phyloP scores from a whole-genome alignment of 53 echinoderm and acorn worm genomes.

The Echinarachnius parma region DNA sequence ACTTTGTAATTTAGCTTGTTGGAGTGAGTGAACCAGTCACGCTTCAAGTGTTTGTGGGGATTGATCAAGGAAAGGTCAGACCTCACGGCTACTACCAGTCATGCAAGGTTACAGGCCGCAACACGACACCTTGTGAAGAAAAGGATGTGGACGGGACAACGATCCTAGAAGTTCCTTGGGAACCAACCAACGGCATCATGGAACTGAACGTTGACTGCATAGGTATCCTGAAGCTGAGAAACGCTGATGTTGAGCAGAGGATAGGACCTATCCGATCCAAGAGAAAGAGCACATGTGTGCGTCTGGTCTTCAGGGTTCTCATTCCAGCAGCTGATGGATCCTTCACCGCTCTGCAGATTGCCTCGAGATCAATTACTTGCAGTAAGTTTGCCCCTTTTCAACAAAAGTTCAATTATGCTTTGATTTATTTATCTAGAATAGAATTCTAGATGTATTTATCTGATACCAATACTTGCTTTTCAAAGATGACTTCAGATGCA shows the following conservation, averaged over 20 bases:
- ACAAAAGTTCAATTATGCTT: too few species aligned
- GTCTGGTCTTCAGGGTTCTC: conserved; percentile 79
- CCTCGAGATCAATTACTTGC: conserved; percentile 82
- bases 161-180: conserved; percentile 88
- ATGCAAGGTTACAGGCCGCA: conserved; percentile 95
- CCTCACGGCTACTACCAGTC: conserved; percentile 99
- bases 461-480: too few species aligned
- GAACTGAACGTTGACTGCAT: conserved; percentile 90
- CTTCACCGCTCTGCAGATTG: conserved; percentile 54
- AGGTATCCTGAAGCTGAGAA: conserved; percentile 91
- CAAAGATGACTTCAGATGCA: too few species aligned
- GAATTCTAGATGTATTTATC: too few species aligned
- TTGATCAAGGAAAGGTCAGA: conserved; percentile 82
- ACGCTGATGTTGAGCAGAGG: conserved; percentile 98
- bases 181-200: conserved; percentile 62
- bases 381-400: too few species aligned
- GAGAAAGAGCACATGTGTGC: conserved; percentile 90
- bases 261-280: conserved; percentile 81
- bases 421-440: too few species aligned
- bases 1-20: too few species aligned
- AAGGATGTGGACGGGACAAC: conserved; percentile 78
- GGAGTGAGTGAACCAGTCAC: conserved; percentile 58
- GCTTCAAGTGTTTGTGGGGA: conserved; percentile 86
- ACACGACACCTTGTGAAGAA: conserved; percentile 86
- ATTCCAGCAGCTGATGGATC: conserved; percentile 59